These are phyloP conservation scores for Drosophila micromelanica DNA, from an alignment of 1,140 invertebrate species.

Conservation along the genomic window DNA sequence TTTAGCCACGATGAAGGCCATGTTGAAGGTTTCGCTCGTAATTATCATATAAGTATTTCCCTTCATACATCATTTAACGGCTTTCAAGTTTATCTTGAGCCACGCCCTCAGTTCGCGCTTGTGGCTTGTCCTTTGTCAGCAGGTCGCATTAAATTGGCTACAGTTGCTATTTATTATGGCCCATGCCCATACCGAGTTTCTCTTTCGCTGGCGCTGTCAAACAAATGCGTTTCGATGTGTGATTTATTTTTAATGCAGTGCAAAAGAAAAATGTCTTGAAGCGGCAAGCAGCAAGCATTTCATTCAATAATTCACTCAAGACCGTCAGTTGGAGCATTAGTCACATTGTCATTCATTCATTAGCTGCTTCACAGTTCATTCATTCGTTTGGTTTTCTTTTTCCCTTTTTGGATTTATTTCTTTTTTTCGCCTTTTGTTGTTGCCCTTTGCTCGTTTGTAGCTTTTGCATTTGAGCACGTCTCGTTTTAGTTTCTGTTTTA, in stretches of 20 bases:
- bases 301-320: constrained; percentile 47
- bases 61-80: background rate
- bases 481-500: constrained; percentile 40
- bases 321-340: constrained; percentile 33
- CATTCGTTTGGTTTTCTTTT: constrained; percentile 12
- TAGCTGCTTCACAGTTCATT: constrained; percentile 43
- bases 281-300: constrained; percentile 12
- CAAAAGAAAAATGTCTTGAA: constrained; percentile 31
- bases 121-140: constrained; percentile 31
- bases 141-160: constrained; percentile 57
- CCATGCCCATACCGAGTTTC: background rate
- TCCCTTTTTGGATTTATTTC: constrained; percentile 30
- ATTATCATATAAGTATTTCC: background rate
- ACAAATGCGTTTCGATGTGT: constrained; percentile 48
- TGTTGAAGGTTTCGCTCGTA: no score
- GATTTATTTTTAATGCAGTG: constrained; percentile 54
- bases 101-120: background rate
- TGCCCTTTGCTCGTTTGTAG: constrained; percentile 36
- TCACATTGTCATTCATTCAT: constrained; percentile 61
- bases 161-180: constrained; percentile 57
- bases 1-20: no score
- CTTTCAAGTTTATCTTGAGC: constrained; percentile 11
- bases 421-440: background rate
- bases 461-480: constrained; percentile 71
- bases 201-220: constrained; percentile 5